Evolutionary conservation across 2,797 vertebrate species (phyloP).

Genomic region (Thripadectes ignobilis): DNA sequence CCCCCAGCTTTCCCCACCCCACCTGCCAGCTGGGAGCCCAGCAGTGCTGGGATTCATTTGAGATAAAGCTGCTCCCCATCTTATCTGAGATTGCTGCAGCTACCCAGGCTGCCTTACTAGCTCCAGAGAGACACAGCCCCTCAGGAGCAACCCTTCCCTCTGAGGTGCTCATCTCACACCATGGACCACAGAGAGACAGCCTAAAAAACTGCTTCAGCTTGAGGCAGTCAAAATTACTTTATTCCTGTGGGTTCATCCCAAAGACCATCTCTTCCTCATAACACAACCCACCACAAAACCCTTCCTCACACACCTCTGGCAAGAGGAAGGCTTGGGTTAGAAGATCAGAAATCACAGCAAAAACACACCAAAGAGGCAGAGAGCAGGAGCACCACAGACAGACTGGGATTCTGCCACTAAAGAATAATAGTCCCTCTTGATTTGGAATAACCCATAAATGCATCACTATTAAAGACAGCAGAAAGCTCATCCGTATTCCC

Average conservation of each 20-base stretch:
- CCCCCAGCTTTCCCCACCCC: not conserved
- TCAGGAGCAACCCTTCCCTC: not conserved
- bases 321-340: not conserved
- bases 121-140: not conserved
- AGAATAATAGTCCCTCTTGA: not conserved
- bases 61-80: not conserved
- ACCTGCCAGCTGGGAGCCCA: not conserved
- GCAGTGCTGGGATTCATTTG: not conserved
- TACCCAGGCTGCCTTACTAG: not conserved
- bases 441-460: rapidly evolving
- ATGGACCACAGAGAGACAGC: not conserved
- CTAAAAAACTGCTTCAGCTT: rapidly evolving
- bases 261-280: not conserved
- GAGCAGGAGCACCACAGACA: not conserved
- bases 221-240: not conserved
- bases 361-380: not conserved
- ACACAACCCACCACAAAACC: not conserved
- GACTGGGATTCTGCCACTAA: no score
- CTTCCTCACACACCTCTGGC: not conserved
- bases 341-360: not conserved
- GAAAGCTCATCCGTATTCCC: not conserved
- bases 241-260: no score
- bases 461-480: not conserved
- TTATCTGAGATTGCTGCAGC: not conserved
- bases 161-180: rapidly evolving